These are phyloP conservation scores for Taxidea taxus DNA, from an alignment of 2,113 vertebrate species.

Conservation along the genomic window DNA sequence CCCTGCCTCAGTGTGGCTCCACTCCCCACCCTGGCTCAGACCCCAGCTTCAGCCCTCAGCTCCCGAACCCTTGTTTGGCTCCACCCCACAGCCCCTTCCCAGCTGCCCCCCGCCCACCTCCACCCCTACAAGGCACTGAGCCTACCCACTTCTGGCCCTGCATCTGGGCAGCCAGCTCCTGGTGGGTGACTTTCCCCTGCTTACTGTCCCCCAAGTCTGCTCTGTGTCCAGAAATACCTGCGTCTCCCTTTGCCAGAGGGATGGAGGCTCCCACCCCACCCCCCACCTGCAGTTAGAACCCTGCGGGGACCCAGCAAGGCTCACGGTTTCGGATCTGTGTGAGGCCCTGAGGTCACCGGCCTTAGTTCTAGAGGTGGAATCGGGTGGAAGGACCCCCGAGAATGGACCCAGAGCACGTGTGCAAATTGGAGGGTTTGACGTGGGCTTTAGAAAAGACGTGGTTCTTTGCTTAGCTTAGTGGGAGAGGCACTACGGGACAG, in stretches of 20 bases:
- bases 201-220: not conserved
- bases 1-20: too few relatives aligned
- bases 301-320: fast-evolving
- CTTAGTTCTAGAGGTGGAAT: not conserved
- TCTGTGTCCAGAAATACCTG: not conserved
- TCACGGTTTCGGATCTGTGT: fast-evolving
- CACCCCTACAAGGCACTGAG: not conserved
- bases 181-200: not conserved
- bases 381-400: not conserved
- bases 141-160: not conserved
- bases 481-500: not conserved
- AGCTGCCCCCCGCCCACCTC: not conserved
- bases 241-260: not conserved
- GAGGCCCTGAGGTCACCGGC: not conserved
- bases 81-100: not conserved
- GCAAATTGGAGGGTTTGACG: not conserved
- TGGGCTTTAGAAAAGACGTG: not conserved
- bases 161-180: not conserved
- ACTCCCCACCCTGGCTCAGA: not conserved
- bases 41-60: not conserved
- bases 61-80: not conserved
- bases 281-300: not conserved
- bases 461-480: not conserved
- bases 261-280: fast-evolving
- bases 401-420: not conserved